These are phyloP conservation scores for Calcarius lapponicus DNA, from an alignment of 2,797 vertebrate genomes.

Conservation along the genomic window DNA sequence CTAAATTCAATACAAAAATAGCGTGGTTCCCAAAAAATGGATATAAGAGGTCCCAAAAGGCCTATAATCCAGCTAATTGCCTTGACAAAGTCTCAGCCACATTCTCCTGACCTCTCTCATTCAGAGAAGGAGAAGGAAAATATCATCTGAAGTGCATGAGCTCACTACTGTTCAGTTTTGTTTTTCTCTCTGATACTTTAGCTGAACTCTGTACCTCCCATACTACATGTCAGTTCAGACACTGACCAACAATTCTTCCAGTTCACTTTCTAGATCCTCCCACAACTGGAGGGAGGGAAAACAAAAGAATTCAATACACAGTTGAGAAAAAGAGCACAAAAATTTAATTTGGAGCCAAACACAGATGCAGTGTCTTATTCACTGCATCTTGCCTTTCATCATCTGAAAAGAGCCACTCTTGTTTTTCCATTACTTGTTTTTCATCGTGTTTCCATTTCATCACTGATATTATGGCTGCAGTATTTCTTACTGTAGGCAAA, in stretches of 20 bases:
- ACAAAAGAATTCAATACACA: background rate
- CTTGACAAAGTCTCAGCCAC: background rate
- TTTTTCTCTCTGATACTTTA: background rate
- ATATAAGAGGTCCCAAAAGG: background rate
- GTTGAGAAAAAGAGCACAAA: background rate
- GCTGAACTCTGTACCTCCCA: background rate
- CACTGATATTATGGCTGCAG: background rate
- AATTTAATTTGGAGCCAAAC: background rate
- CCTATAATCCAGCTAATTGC: background rate
- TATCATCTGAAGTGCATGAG: background rate
- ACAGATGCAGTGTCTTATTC: background rate
- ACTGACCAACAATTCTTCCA: background rate
- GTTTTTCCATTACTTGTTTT: background rate
- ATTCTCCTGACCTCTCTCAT: background rate
- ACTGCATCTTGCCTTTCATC: constrained; percentile 8
- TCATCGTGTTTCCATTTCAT: background rate
- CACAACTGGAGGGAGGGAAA: background rate
- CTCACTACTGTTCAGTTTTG: background rate
- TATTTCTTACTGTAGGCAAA: background rate
- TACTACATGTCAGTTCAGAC: background rate
- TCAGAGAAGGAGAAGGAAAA: background rate
- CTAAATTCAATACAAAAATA: background rate
- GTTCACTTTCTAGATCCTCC: background rate
- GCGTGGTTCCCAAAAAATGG: background rate
- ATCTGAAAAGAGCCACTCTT: background rate